phyloP scores from a whole-genome alignment of 1,140 invertebrate genomes.

The Dreissena polymorpha region DNA sequence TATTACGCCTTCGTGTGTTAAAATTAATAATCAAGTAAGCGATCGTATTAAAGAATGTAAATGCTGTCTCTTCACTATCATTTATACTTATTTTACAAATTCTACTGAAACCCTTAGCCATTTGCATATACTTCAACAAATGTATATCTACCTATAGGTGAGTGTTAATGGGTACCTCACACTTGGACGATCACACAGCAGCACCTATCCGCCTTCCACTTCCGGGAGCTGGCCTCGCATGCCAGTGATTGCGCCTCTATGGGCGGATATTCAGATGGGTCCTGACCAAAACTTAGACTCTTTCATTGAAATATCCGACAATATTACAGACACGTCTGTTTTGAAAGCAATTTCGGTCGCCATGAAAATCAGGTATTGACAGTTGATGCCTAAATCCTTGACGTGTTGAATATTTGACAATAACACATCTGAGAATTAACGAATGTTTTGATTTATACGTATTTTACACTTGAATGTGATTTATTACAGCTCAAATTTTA shows the following conservation, averaged over 20 bases:
- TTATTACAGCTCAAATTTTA: not conserved
- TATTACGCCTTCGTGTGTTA: no score
- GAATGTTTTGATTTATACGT: not conserved
- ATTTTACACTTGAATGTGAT: not conserved
- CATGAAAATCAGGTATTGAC: not conserved
- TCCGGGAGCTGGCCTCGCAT: not conserved
- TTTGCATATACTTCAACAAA: no score
- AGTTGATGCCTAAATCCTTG: not conserved
- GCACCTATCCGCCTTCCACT: constrained; percentile 11
- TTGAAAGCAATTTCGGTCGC: not conserved
- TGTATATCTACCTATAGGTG: not conserved
- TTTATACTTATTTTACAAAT: no score
- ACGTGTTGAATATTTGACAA: no score
- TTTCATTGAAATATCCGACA: not conserved
- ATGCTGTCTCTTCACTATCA: no score
- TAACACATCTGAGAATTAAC: no score
- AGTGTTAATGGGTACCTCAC: constrained; percentile 36
- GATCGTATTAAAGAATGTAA: no score
- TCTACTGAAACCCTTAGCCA: no score
- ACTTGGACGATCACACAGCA: not conserved
- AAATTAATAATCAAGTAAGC: no score
- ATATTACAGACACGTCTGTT: not conserved
- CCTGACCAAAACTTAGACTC: not conserved
- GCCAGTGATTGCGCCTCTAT: constrained; percentile 31
- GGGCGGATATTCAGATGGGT: constrained; percentile 23